Percentiles rank a stretch among this genome's conserved stretches.
phyloP scores from a whole-genome alignment of 2,888 invertebrate genomes.

The Schizaphis graminum region DNA sequence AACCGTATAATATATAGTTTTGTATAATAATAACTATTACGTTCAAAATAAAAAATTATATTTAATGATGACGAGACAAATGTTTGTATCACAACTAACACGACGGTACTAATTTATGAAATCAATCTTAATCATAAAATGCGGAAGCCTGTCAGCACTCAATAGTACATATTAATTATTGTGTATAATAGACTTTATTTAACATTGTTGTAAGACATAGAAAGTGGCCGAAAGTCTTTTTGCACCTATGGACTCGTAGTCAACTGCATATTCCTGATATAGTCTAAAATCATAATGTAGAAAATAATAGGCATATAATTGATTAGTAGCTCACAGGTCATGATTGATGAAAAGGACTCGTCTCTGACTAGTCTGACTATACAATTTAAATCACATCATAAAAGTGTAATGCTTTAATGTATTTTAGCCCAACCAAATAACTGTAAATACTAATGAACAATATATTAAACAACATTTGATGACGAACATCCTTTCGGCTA shows the following conservation, averaged over 20 bases:
- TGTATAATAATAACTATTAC: neutral
- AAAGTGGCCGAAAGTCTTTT: neutral
- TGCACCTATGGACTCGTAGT: neutral
- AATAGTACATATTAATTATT: neutral
- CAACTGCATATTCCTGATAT: neutral
- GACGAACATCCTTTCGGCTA: neutral
- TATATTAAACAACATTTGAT: neutral
- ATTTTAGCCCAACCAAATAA: neutral
- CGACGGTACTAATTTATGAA: neutral
- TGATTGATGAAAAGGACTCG: neutral
- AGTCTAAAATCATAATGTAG: neutral
- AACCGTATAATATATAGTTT: neutral
- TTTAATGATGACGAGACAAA: neutral
- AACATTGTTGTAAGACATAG: neutral
- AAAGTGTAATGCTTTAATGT: neutral
- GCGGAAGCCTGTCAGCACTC: neutral
- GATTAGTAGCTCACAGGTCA: neutral
- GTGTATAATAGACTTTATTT: neutral
- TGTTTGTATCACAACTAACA: no score
- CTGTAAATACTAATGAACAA: neutral
- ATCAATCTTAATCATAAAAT: conserved; percentile 23
- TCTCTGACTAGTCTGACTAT: neutral
- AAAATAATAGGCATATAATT: neutral
- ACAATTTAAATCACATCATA: neutral
- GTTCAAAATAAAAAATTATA: neutral